These are phyloP conservation scores for Dasyornis broadbenti DNA, from an alignment of 2,113 vertebrate species.

Conservation along the genomic window DNA sequence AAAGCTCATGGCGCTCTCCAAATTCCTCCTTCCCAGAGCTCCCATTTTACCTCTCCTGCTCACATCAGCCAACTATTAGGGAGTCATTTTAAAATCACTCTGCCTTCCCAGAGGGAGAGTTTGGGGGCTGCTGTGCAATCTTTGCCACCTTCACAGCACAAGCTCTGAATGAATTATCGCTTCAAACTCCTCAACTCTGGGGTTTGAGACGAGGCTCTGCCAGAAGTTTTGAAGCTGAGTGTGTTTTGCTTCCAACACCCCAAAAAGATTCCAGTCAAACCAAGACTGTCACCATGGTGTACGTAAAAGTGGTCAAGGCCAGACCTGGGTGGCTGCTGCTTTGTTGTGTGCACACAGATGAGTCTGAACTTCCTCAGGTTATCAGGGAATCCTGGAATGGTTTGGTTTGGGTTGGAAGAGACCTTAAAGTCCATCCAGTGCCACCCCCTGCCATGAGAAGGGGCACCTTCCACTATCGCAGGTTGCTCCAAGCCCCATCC, in stretches of 20 bases:
- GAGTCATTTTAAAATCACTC: background rate
- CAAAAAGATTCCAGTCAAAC: background rate
- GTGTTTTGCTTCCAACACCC: background rate
- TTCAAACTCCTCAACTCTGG: background rate
- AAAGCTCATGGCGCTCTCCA: background rate
- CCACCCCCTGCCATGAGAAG: background rate
- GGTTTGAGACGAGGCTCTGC: background rate
- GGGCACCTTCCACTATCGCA: background rate
- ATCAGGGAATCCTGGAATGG: background rate
- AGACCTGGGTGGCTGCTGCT: too few species aligned
- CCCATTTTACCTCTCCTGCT: background rate
- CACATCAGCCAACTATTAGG: background rate
- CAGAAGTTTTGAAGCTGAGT: background rate
- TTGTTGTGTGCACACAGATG: fast-evolving
- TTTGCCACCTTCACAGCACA: background rate
- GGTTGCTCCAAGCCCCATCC: fast-evolving
- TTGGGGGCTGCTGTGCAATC: background rate
- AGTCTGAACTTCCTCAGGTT: background rate
- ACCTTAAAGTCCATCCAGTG: fast-evolving
- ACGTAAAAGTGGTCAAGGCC: background rate
- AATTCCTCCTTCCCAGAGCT: background rate
- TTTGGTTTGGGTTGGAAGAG: background rate
- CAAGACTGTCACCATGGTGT: fast-evolving
- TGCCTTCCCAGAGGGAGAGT: background rate
- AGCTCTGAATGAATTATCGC: fast-evolving